Percentiles rank a stretch among this genome's conserved stretches.
Conservation (phyloP, 2,888 invertebrate genomes). For the Alloscopus bannaensis region DNA sequence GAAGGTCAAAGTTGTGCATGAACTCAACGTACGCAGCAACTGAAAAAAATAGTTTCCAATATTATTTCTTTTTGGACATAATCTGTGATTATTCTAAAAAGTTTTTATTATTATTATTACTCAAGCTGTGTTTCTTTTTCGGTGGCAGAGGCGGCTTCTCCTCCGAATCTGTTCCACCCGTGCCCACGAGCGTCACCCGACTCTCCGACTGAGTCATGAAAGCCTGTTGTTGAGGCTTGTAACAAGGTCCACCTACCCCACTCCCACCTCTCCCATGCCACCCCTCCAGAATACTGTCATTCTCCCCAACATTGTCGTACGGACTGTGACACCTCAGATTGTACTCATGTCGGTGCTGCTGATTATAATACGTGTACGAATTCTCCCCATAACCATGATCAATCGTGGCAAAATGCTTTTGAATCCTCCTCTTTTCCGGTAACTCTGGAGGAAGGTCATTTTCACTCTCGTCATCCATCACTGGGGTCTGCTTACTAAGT, state of each 20-base stretch:
- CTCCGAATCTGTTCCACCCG: conserved; percentile 76
- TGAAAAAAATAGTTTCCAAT: no score
- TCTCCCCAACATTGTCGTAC: conserved; percentile 72
- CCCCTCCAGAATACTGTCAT: conserved; percentile 59
- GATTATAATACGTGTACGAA: conserved; percentile 18
- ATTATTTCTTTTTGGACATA: conserved; percentile 10
- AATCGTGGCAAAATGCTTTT: conserved; percentile 43
- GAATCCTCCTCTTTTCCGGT: conserved; percentile 66
- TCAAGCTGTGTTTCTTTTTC: conserved; percentile 92
- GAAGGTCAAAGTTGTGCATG: conserved; percentile 72
- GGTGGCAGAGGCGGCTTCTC: conserved; percentile 92
- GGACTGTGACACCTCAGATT: conserved; percentile 68
- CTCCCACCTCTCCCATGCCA: conserved; percentile 31
- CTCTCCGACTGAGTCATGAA: conserved; percentile 72
- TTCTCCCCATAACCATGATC: conserved; percentile 41
- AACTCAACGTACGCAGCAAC: conserved; percentile 73
- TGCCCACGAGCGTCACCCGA: conserved; percentile 68
- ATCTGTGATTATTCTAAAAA: no score
- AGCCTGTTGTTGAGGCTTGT: conserved; percentile 52
- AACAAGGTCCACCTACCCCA: background rate
- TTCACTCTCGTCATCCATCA: conserved; percentile 54
- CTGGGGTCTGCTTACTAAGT: conserved; percentile 51
- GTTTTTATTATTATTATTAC: no score
- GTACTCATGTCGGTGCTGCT: conserved; percentile 16
- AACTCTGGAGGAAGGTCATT: conserved; percentile 64